Percentiles rank a stretch among this genome's conserved stretches.
Evolutionary conservation across 2,888 invertebrate genomes (phyloP).

Genomic region (Protophormia terraenovae): DNA sequence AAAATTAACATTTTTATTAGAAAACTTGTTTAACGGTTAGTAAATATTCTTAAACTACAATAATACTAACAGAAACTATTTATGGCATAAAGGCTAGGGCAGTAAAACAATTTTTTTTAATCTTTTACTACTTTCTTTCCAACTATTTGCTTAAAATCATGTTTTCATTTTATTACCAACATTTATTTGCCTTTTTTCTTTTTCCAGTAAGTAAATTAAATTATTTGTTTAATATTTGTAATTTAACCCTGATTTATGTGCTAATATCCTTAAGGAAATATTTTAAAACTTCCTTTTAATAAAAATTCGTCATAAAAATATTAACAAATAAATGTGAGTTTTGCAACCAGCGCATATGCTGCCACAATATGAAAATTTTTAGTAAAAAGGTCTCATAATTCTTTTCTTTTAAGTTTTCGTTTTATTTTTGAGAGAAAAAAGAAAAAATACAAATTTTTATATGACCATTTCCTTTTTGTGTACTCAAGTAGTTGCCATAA

Average conservation of each 20-base stretch:
- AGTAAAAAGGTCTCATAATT: not conserved
- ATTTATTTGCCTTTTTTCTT: not conserved
- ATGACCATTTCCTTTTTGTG: slow-evolving; percentile 47
- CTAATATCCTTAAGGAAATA: slow-evolving; percentile 15
- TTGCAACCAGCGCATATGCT: not conserved
- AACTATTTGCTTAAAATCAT: slow-evolving; percentile 5
- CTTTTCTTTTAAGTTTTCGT: not conserved
- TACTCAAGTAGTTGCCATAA: slow-evolving; percentile 43
- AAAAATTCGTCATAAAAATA: not conserved
- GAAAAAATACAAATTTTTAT: slow-evolving; percentile 35
- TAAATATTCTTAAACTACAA: slow-evolving; percentile 28
- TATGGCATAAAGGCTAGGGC: not conserved
- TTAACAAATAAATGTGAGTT: not conserved
- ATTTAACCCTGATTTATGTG: slow-evolving; percentile 43
- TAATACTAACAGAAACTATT: not conserved
- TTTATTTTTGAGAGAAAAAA: slow-evolving; percentile 7
- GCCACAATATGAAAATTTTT: not conserved
- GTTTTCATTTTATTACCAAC: not conserved
- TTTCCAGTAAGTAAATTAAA: not conserved
- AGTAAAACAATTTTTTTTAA: not conserved
- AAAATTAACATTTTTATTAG: slow-evolving; percentile 51
- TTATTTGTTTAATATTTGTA: slow-evolving; percentile 30
- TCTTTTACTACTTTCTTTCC: not conserved
- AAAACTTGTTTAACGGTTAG: slow-evolving; percentile 1
- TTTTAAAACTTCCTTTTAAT: slow-evolving; percentile 16